Evolutionary conservation across 2,113 vertebrate genomes (phyloP).

Genomic region (Gymnogyps californianus): DNA sequence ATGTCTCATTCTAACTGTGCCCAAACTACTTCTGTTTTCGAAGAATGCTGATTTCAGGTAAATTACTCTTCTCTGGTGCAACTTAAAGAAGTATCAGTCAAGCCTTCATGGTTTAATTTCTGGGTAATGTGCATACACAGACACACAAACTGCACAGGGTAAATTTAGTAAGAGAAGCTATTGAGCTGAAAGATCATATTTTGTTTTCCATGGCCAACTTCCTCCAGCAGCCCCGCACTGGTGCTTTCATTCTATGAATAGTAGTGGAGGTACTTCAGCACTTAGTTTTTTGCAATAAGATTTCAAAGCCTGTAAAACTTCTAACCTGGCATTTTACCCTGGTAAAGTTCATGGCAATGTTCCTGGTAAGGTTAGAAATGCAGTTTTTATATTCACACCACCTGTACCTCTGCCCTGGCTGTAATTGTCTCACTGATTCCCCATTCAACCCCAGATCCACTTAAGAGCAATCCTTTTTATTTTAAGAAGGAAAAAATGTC

Average conservation of each 20-base stretch:
- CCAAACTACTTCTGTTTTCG: neutral
- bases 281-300: neutral
- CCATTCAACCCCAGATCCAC: neutral
- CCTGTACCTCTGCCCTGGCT: neutral
- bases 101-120: conserved; percentile 9
- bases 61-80: neutral
- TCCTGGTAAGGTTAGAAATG: neutral
- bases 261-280: neutral
- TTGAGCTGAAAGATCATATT: neutral
- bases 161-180: neutral
- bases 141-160: neutral
- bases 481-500: neutral
- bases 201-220: neutral
- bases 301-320: neutral
- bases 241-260: neutral
- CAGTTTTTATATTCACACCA: neutral
- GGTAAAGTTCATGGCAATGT: neutral
- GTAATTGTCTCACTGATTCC: neutral
- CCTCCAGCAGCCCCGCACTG: accelerated
- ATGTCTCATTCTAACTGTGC: neutral
- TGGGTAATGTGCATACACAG: neutral
- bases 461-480: neutral
- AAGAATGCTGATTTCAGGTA: conserved; percentile 29
- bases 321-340: neutral
- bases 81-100: neutral